A percentile compares a stretch with the other conserved stretches of the same genome.
Evolutionary conservation across 2,113 vertebrate genomes (phyloP).

Genomic region (Dermatemys mawii): DNA sequence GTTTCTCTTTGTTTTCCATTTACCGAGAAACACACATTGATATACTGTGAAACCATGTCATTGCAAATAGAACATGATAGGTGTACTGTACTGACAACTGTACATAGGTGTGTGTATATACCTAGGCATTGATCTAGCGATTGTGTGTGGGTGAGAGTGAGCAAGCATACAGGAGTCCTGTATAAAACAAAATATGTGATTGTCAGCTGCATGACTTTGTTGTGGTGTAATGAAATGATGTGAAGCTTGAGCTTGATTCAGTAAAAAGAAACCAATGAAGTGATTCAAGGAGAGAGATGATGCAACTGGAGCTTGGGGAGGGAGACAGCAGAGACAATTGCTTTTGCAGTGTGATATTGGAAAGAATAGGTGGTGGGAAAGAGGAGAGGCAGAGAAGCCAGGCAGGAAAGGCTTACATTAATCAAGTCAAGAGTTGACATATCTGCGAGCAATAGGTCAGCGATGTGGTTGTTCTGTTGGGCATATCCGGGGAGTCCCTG

Average conservation of each 20-base stretch:
- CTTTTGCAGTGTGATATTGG: neutral
- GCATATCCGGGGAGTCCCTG: neutral
- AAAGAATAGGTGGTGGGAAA: neutral
- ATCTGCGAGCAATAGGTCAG: neutral
- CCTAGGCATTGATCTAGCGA: neutral
- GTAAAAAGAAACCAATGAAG: neutral
- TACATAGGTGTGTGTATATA: neutral
- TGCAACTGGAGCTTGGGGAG: neutral
- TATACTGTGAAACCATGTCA: rapidly evolving
- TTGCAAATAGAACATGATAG: neutral
- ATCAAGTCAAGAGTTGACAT: constrained; percentile 44
- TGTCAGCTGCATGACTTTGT: neutral
- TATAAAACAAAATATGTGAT: neutral
- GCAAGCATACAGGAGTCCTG: neutral
- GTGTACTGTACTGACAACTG: neutral
- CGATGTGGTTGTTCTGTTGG: neutral
- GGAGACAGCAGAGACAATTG: neutral
- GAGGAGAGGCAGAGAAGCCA: neutral
- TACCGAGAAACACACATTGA: neutral
- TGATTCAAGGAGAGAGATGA: neutral
- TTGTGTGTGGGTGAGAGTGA: neutral
- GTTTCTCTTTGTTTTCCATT: neutral
- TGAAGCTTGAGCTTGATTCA: neutral
- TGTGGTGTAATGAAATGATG: neutral
- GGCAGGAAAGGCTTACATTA: neutral